Evolutionary conservation across 2,888 invertebrate genomes (phyloP), one percentile per base, ranked within the genome.

Genomic region (Drosophila trichaetosa): DNA sequence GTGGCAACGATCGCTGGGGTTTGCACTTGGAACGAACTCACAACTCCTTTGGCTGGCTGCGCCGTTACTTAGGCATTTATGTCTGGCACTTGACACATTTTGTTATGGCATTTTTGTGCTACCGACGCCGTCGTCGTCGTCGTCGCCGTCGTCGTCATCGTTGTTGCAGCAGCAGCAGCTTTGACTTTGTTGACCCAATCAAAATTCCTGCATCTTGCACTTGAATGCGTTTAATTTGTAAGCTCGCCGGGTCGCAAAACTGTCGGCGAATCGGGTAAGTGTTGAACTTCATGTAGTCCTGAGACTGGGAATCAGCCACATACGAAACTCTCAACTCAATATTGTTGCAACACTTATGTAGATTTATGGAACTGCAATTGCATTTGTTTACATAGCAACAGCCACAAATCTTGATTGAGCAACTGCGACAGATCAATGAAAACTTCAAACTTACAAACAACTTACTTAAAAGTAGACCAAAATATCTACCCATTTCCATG

Each of bases 41-140:
- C 27, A 66, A 31, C 69, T 69, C 53, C 66, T 61, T 68, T 60
- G 63, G 65, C 75, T 60, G 63, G 65, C 75, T 71, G 73, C 57
- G 61, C 77, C 80, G 75, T 88, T 88, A 80, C 86, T 88, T 85
- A 82, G 85, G 87, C 90, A 87, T 90, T 87, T 88, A 87, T 87
- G 87, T 90, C 87, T 87, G 87, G 87, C 89, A 87, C 90, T 90
- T 87, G 90, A 89, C 87, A 87, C 90, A 90, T 90, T 90, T 87
- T 89, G 90, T 89, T 82, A 85, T 89, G 89, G 87, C 90, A 87
- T 87, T 89, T 87, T 89, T 77, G 81, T 76, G 87, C 90, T 87
- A 83, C 87, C 76, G 86, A 78, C 57, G 57, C 57, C 57, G 72
- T 83, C n/a, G 36, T 36, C 36, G 13, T 27, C 18, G 1, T 5